Percentiles rank a stretch among this genome's conserved stretches.
These are phyloP conservation scores for Darevskia nairensis DNA, from an alignment of 2,797 vertebrate species.

Conservation along the genomic window DNA sequence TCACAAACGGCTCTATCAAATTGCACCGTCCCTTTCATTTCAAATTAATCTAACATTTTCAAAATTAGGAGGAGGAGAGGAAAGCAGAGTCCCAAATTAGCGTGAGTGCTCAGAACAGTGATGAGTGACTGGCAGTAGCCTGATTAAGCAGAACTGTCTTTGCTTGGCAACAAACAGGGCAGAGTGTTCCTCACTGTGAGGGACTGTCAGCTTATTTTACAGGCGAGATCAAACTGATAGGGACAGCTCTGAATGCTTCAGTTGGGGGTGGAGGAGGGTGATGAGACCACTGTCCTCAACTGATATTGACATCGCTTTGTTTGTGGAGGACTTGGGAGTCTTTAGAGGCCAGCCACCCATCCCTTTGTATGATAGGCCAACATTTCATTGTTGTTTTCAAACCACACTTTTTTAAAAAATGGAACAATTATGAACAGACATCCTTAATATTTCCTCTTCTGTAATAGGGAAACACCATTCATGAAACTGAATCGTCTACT, in stretches of 20 bases:
- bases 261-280: not conserved
- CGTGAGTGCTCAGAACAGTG: conserved; percentile 26
- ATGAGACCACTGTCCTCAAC: not conserved
- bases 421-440: not conserved
- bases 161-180: conserved; percentile 35
- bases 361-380: not conserved
- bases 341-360: rapidly evolving
- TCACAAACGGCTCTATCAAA: conserved; percentile 26
- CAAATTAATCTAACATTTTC: conserved; percentile 33
- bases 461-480: not conserved
- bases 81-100: conserved; percentile 8
- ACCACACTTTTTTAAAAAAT: not conserved
- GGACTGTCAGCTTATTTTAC: conserved; percentile 33
- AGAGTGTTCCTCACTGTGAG: conserved; percentile 24
- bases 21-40: conserved; percentile 39
- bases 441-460: not conserved
- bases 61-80: not conserved
- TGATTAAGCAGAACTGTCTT: conserved; percentile 25
- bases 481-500: too few relatives aligned
- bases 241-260: conserved; percentile 8
- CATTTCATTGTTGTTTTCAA: not conserved
- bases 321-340: conserved; percentile 2
- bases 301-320: conserved; percentile 18
- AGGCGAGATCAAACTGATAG: conserved; percentile 32
- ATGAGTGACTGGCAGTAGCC: not conserved